Conservation (phyloP, 2,113 vertebrate genomes). For the Macrotus californicus region DNA sequence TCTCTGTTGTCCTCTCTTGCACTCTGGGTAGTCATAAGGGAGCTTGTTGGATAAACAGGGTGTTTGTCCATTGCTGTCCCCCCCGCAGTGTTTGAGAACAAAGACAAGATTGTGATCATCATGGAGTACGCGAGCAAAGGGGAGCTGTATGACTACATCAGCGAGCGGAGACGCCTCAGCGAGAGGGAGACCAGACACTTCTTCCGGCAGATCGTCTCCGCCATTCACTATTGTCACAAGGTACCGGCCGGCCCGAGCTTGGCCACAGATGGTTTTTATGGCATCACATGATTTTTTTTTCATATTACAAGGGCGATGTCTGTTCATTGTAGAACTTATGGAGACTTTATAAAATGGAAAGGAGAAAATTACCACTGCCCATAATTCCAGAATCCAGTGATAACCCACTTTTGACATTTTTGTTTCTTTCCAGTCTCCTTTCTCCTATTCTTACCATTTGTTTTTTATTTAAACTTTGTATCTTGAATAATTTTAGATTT, state of each 20-base stretch:
- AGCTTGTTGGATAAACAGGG: not conserved
- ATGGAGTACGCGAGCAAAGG: slow-evolving; percentile 96
- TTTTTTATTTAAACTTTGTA: not conserved
- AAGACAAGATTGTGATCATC: slow-evolving; percentile 99
- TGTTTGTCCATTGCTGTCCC: slow-evolving; percentile 7
- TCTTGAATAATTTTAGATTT: not conserved
- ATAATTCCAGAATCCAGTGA: not conserved
- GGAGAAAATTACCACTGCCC: not conserved
- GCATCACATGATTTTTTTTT: accelerated
- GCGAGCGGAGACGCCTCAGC: slow-evolving; percentile 89
- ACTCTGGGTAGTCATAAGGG: not conserved
- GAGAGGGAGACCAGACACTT: slow-evolving; percentile 96
- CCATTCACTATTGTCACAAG: slow-evolving; percentile 98
- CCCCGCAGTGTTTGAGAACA: slow-evolving; percentile 95
- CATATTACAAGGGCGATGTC: accelerated
- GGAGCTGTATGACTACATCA: slow-evolving; percentile 98
- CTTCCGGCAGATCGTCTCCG: slow-evolving; percentile 97
- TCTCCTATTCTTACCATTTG: not conserved
- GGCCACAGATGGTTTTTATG: accelerated
- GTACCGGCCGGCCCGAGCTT: slow-evolving; percentile 66
- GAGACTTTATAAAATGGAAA: not conserved
- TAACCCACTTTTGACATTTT: not conserved
- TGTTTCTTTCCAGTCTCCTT: not conserved
- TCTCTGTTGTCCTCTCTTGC: not conserved
- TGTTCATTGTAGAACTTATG: not conserved